These are phyloP conservation scores for Melipona beecheii DNA, from an alignment of 2,888 invertebrate species.

Conservation along the genomic window DNA sequence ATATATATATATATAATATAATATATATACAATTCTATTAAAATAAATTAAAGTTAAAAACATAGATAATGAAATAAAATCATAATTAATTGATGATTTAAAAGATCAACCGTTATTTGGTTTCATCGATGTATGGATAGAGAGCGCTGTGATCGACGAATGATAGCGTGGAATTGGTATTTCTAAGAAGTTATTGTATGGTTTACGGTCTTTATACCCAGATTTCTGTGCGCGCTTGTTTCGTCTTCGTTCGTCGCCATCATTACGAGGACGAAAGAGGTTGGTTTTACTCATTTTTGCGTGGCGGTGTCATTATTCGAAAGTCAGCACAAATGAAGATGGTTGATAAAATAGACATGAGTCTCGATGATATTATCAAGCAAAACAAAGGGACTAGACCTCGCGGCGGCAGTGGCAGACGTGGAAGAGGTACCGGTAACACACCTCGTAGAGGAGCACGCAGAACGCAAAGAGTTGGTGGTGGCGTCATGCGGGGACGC, in stretches of 20 bases:
- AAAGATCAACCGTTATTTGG: conserved; percentile 15
- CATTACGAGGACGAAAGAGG: conserved; percentile 64
- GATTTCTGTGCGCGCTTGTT: conserved; percentile 63
- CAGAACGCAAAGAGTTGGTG: conserved; percentile 80
- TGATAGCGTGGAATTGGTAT: background rate
- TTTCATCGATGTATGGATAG: background rate
- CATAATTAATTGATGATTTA: background rate
- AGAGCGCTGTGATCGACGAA: background rate
- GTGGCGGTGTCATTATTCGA: conserved; percentile 41
- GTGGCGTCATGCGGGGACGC: conserved; percentile 89
- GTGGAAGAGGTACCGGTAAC: conserved; percentile 85
- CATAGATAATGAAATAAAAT: too few relatives aligned
- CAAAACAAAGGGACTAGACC: conserved; percentile 90
- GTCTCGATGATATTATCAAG: conserved; percentile 98
- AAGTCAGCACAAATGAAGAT: conserved; percentile 86
- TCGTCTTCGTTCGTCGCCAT: conserved; percentile 70
- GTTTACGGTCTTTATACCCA: conserved; percentile 58
- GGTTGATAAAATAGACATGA: conserved; percentile 98
- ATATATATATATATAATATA: background rate
- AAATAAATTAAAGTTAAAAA: too few relatives aligned
- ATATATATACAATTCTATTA: too few relatives aligned
- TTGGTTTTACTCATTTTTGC: conserved; percentile 64
- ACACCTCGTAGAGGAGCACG: conserved; percentile 84
- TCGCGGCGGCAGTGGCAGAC: conserved; percentile 85
- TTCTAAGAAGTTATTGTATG: conserved; percentile 2